Conservation (phyloP, 2,797 vertebrate species). For the Sphenodon punctatus region DNA sequence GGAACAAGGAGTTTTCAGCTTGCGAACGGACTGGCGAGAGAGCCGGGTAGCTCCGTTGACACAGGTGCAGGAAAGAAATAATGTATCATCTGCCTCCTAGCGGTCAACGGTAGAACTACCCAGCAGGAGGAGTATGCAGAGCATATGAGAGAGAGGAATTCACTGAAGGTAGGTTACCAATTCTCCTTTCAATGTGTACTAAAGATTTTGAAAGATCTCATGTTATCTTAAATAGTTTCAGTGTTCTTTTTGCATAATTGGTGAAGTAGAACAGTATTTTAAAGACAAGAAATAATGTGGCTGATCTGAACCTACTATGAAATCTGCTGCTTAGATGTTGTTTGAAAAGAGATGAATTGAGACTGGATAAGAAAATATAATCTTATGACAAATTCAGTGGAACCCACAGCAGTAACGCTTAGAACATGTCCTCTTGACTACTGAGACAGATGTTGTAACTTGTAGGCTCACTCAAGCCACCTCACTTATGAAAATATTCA, state of each 20-base stretch:
- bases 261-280: not conserved
- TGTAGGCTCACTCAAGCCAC: not conserved
- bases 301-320: not conserved
- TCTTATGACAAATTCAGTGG: not conserved
- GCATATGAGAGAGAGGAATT: too few species aligned
- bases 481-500: fast-evolving
- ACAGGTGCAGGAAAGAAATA: too few species aligned
- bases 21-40: too few species aligned
- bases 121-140: too few species aligned
- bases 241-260: not conserved
- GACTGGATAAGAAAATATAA: not conserved
- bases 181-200: not conserved
- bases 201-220: not conserved
- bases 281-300: not conserved
- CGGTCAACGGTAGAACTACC: too few species aligned
- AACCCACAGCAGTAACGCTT: not conserved
- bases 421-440: not conserved
- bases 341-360: not conserved
- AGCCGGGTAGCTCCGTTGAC: too few species aligned
- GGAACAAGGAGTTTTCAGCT: too few species aligned
- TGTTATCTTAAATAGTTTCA: too few species aligned
- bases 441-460: too few species aligned
- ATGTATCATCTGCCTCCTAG: too few species aligned
- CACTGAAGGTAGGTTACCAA: too few species aligned
- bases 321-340: not conserved